A percentile compares a stretch with the other conserved stretches of the same genome.
phyloP scores from a whole-genome alignment of 2,113 vertebrate species.

The Macroglossus sobrinus region DNA sequence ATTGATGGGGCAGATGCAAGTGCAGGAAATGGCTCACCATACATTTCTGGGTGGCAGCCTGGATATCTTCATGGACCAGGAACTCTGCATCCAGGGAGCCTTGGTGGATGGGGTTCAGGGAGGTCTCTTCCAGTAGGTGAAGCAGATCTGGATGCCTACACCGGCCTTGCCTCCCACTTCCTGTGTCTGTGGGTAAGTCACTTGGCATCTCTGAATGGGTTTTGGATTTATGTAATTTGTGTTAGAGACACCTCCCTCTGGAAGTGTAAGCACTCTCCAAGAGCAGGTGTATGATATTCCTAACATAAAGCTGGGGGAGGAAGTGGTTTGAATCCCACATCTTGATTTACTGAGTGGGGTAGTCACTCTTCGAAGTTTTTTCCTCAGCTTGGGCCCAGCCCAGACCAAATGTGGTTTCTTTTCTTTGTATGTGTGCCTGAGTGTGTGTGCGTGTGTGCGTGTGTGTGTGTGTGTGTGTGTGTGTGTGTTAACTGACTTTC shows the following conservation, averaged over 20 bases:
- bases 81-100: background rate
- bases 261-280: rapidly evolving
- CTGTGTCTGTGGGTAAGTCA: background rate
- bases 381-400: background rate
- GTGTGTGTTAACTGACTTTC: background rate
- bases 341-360: slow-evolving; percentile 47
- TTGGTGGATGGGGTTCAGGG: too few relatives aligned
- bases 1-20: slow-evolving; percentile 16
- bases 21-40: background rate
- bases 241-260: background rate
- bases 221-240: rapidly evolving
- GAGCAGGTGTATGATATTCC: background rate
- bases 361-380: slow-evolving; percentile 6
- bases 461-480: rapidly evolving
- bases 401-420: slow-evolving; percentile 26
- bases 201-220: background rate
- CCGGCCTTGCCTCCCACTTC: background rate
- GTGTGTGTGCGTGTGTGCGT: background rate
- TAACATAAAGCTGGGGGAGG: background rate
- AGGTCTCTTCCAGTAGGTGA: background rate
- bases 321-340: slow-evolving; percentile 62
- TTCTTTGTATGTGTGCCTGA: background rate
- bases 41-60: background rate
- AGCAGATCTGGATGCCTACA: background rate
- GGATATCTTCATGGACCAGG: background rate